Conservation (phyloP, 2,888 invertebrate species). For the Ischnura elegans region DNA sequence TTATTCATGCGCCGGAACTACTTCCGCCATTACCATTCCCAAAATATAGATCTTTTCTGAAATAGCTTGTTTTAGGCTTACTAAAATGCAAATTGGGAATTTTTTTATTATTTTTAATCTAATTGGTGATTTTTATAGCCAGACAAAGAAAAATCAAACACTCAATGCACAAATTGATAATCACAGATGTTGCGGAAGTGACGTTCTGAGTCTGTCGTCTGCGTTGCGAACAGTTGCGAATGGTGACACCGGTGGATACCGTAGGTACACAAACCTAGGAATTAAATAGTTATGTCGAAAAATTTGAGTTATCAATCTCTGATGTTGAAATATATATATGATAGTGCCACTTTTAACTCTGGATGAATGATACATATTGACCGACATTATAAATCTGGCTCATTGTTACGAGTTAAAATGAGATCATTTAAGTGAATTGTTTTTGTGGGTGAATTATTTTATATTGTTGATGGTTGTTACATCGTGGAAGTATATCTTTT, state of each 20-base stretch:
- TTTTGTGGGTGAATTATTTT: not conserved
- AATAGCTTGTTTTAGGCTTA: not conserved
- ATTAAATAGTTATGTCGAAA: not conserved
- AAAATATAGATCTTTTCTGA: conserved; percentile 50
- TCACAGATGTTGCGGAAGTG: conserved; percentile 56
- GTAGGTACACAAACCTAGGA: not conserved
- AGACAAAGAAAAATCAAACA: not conserved
- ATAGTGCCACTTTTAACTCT: not conserved
- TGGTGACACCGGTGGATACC: conserved; percentile 40
- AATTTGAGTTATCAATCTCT: not conserved
- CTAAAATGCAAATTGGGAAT: too few species aligned
- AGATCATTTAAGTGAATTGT: not conserved
- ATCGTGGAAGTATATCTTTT: not conserved
- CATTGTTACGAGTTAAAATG: not conserved
- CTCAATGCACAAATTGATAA: conserved; percentile 39
- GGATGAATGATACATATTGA: not conserved
- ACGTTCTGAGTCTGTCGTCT: conserved; percentile 55
- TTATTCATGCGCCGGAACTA: conserved; percentile 72
- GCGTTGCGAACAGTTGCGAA: conserved; percentile 43
- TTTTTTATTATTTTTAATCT: not conserved
- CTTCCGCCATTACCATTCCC: conserved; percentile 67
- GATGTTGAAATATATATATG: not conserved
- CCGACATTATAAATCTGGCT: not conserved
- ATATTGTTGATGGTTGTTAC: not conserved
- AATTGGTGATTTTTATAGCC: not conserved